Evolutionary conservation across 1,140 invertebrate species (phyloP).

Genomic region (Acyrthosiphon pisum): DNA sequence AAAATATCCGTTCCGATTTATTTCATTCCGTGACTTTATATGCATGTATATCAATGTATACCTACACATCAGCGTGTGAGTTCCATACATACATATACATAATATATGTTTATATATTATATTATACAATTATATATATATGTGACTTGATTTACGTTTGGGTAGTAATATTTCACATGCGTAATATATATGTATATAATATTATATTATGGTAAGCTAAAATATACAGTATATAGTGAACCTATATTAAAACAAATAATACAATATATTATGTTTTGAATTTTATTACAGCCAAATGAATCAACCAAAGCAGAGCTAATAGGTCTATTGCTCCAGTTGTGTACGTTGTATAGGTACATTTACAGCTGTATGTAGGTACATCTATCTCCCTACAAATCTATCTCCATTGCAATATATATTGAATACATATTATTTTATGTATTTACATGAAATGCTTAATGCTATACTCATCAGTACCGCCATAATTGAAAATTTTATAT

Average conservation of each 20-base stretch:
- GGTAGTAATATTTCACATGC: background rate
- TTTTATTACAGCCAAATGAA: background rate
- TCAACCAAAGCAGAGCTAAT: background rate
- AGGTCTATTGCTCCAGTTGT: background rate
- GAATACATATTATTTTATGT: background rate
- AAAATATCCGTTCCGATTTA: constrained; percentile 1
- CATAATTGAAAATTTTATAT: too few relatives aligned
- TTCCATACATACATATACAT: background rate
- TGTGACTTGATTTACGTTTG: background rate
- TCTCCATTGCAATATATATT: background rate
- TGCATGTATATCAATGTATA: background rate
- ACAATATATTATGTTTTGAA: background rate
- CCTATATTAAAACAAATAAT: background rate
- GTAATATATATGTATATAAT: background rate
- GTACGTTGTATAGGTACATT: background rate
- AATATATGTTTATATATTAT: too few relatives aligned
- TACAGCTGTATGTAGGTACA: background rate
- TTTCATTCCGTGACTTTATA: constrained; percentile 3
- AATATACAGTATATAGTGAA: background rate
- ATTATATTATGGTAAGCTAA: background rate
- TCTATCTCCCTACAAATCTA: background rate
- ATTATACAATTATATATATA: background rate
- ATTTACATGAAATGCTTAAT: background rate
- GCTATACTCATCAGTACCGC: background rate
- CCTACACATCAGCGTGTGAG: background rate